Base-by-base conservation (phyloP, 1,140 invertebrate species). In the Drosophila aff. region DNA sequence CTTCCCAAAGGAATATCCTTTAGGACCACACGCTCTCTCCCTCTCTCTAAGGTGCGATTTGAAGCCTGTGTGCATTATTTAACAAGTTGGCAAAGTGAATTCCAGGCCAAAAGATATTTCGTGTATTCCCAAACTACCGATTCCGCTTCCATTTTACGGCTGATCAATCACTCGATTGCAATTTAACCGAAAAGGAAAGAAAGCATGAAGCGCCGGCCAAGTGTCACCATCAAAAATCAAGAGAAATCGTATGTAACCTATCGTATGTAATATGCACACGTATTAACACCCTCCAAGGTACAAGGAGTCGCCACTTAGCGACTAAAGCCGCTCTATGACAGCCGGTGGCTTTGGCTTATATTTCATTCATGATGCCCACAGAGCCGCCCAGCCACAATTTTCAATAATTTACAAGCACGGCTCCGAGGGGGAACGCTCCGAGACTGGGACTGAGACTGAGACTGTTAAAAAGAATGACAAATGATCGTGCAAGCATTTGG, bases 401-500 rank as follows among this genome's bases (percentile, higher is more conserved):
- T 87, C 83, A 86, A 86, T 87, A 86, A 86, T 86, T 86, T 86
- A 74, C 63, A 62, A 52, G 67, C 21, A 5, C 18, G 4, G 31
- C 15, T 41, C 26, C 44, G 15, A 33, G 41, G 36, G 57, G 64
- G 38, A 59, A 68, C 66, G 15, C 47, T 47, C 46, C 2, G 11
- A 46, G 44, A 44, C 41, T 23, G 21, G 7, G 21, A 49, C 23
- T 23, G 21, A 7, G 21, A 49, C 23, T 60, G 66, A 69, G 81
- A 67, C 83, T 79, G 80, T 89, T 83, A 87, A 87, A 87, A 83
- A 77, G 84, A 82, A 89, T 89, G 85, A 89, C 85, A 89, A 89
- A 89, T 89, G 85, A 89, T 90, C 85, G 85, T 79, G 86, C 85
- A 91, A 91, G 84, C 85, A 90, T 90, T 90, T 90, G 86, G 68